These are phyloP conservation scores for Machimus atricapillus DNA, from an alignment of 2,888 invertebrate species.

Conservation along the genomic window DNA sequence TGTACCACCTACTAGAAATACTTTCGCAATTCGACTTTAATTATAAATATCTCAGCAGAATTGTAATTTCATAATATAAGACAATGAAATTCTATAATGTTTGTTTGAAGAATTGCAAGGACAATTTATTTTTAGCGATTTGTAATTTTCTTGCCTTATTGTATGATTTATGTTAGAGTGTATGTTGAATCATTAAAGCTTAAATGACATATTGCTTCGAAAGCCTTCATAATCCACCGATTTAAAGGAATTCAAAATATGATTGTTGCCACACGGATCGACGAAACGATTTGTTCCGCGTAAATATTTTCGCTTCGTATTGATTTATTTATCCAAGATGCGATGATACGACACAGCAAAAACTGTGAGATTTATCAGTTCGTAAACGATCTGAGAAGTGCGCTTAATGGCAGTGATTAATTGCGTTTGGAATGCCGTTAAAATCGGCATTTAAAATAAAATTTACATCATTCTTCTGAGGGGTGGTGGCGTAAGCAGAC, in stretches of 20 bases:
- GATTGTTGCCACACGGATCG: not conserved
- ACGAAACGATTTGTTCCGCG: not conserved
- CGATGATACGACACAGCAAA: not conserved
- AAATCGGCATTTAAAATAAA: conserved; percentile 21
- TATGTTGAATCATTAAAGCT: not conserved
- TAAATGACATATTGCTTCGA: not conserved
- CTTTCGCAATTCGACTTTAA: too few species aligned
- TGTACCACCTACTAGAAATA: too few species aligned
- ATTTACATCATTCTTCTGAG: not conserved
- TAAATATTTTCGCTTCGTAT: not conserved
- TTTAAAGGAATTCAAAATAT: not conserved
- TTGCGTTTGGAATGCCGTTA: conserved; percentile 10
- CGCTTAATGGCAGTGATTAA: conserved; percentile 31
- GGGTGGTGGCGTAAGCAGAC: not conserved
- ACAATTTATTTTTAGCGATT: too few species aligned
- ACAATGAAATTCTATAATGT: too few species aligned
- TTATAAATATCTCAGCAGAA: too few species aligned
- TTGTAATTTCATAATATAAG: too few species aligned
- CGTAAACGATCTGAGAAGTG: not conserved
- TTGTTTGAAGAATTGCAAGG: too few species aligned
- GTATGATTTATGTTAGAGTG: not conserved
- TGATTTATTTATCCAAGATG: not conserved
- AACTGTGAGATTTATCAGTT: conserved; percentile 7
- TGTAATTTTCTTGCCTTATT: not conserved
- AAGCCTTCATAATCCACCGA: not conserved